Evolutionary conservation across 1,140 invertebrate genomes (phyloP).

Genomic region (Drosophila mayri): DNA sequence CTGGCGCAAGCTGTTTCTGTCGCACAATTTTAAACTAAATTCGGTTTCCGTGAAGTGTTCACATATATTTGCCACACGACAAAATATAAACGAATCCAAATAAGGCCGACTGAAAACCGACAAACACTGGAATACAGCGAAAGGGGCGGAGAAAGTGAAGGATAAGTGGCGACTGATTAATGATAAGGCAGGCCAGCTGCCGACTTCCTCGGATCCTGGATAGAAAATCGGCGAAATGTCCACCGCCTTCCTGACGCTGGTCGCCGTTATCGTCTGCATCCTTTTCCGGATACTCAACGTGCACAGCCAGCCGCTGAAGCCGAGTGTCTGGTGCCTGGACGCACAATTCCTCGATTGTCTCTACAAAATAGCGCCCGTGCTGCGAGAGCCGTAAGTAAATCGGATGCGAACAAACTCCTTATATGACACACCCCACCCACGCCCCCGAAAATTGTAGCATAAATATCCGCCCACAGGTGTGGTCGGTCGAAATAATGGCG

Average conservation of each 20-base stretch:
- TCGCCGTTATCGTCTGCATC: constrained; percentile 92
- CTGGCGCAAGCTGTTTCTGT: constrained; percentile 8
- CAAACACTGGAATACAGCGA: neutral
- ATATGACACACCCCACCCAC: neutral
- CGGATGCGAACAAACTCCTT: neutral
- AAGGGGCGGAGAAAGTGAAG: constrained; percentile 1
- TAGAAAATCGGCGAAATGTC: constrained; percentile 86
- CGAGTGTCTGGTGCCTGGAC: constrained; percentile 90
- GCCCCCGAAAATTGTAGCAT: neutral
- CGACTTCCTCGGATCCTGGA: constrained; percentile 17
- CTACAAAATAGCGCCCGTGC: constrained; percentile 90
- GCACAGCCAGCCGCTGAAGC: constrained; percentile 91
- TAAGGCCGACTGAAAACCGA: neutral
- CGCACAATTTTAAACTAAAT: constrained; percentile 36
- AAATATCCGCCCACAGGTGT: constrained; percentile 14
- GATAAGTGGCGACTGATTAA: constrained; percentile 31
- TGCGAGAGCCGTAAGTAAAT: constrained; percentile 92
- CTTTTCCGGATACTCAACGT: constrained; percentile 93
- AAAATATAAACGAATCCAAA: neutral
- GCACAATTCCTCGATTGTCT: constrained; percentile 91
- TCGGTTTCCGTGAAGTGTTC: constrained; percentile 36
- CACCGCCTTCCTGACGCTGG: constrained; percentile 89
- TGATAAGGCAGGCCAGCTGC: constrained; percentile 32
- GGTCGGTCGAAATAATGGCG: constrained; percentile 12
- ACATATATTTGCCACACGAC: constrained; percentile 1